Percentiles rank a stretch among this genome's conserved stretches.
These are phyloP conservation scores for Pocillopora meandrina DNA, from an alignment of 92 coral and sea anemone species.

Conservation along the genomic window DNA sequence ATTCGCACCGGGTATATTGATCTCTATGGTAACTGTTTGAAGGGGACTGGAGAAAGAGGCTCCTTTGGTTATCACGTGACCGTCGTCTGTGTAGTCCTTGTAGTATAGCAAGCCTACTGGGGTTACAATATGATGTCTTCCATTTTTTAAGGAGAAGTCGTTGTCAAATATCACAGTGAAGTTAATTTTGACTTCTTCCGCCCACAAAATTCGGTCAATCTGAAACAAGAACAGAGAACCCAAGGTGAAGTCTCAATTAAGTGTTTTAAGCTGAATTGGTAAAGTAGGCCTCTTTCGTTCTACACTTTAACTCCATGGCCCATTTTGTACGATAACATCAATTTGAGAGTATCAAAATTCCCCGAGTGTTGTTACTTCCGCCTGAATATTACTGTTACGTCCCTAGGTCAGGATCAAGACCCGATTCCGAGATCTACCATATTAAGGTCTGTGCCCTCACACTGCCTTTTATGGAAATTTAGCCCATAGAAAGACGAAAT, in stretches of 20 bases:
- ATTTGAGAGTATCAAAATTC: no score
- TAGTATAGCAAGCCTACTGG: constrained; percentile 69
- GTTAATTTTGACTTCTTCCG: constrained; percentile 44
- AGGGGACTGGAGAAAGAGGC: constrained; percentile 52
- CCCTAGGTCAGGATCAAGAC: no score
- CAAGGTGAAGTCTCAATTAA: not conserved
- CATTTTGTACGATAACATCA: no score
- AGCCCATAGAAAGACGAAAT: no score
- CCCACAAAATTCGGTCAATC: constrained; percentile 55
- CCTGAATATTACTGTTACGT: no score
- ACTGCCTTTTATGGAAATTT: no score
- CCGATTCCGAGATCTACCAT: no score
- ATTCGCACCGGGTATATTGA: constrained; percentile 80
- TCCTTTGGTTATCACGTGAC: constrained; percentile 64
- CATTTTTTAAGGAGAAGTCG: constrained; percentile 52
- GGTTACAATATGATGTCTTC: constrained; percentile 70
- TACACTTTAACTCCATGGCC: no score
- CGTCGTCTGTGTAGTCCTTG: constrained; percentile 56
- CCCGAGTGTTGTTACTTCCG: no score
- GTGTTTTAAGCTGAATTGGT: not conserved
- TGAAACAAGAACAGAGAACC: constrained; percentile 8
- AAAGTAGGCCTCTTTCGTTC: no score
- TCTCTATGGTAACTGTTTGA: constrained; percentile 40
- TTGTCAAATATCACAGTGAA: constrained; percentile 75
- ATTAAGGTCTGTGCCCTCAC: no score